Percentiles rank a stretch among this genome's conserved stretches.
Conservation (phyloP, 2,113 vertebrate genomes). For the Sminthopsis crassicaudata region DNA sequence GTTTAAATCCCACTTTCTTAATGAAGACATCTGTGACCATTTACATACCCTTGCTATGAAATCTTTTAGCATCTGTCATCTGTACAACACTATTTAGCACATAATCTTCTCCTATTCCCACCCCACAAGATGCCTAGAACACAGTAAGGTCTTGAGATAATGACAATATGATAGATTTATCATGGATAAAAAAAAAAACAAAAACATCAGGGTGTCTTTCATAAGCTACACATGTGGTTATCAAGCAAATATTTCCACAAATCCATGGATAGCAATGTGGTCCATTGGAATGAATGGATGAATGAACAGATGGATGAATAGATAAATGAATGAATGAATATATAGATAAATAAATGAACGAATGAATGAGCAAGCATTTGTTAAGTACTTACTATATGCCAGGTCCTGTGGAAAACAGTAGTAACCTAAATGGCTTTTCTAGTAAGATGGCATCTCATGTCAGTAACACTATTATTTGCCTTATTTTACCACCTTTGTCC, state of each 20-base stretch:
- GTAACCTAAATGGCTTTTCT: neutral
- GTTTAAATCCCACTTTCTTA: neutral
- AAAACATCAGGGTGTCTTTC: neutral
- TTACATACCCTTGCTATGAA: neutral
- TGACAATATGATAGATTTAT: neutral
- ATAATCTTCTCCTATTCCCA: neutral
- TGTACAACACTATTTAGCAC: neutral
- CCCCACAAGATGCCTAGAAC: neutral
- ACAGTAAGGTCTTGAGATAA: neutral
- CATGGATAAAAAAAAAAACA: no score
- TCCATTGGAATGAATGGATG: neutral
- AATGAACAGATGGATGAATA: neutral
- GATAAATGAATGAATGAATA: neutral
- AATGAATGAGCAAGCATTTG: neutral
- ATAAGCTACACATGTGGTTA: neutral
- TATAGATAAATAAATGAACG: no score
- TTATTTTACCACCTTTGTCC: fast-evolving
- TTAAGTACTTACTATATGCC: neutral
- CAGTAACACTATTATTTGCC: neutral
- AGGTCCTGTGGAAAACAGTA: neutral
- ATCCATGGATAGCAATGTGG: neutral
- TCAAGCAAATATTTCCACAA: neutral
- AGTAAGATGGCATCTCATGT: neutral
- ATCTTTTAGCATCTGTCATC: neutral
- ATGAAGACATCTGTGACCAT: neutral